phyloP scores from a whole-genome alignment of 2,113 vertebrate species.

The Scortum barcoo region DNA sequence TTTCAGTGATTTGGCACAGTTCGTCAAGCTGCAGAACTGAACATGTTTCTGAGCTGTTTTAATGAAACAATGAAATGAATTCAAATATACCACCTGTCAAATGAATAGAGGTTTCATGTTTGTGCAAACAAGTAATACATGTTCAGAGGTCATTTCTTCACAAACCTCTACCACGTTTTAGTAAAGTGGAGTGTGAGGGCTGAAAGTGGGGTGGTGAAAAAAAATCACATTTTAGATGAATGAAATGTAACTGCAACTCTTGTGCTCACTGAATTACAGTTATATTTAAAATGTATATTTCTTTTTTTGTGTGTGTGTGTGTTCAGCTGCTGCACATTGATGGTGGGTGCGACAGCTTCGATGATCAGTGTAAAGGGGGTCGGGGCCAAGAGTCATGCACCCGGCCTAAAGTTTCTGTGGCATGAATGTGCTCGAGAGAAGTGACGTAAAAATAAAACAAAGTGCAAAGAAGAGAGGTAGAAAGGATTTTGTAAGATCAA shows the following conservation, averaged over 20 bases:
- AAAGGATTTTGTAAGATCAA: slow-evolving; percentile 42
- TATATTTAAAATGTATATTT: background rate
- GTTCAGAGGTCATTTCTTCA: background rate
- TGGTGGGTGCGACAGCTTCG: slow-evolving; percentile 8
- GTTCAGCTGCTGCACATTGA: slow-evolving; percentile 31
- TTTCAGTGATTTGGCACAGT: slow-evolving; percentile 56
- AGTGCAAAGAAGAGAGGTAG: slow-evolving; percentile 73
- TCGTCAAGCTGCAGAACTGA: slow-evolving; percentile 22
- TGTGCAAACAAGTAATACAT: slow-evolving; percentile 21
- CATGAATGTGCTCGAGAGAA: background rate
- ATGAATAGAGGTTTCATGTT: background rate
- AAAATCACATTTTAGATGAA: background rate
- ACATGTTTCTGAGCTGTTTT: slow-evolving; percentile 23
- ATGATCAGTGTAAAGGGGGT: background rate
- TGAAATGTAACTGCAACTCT: background rate
- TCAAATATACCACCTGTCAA: background rate
- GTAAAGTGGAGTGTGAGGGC: background rate
- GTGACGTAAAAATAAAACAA: slow-evolving; percentile 33
- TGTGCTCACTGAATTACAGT: background rate
- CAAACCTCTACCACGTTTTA: background rate
- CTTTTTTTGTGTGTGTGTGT: slow-evolving; percentile 23
- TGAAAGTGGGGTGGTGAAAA: background rate
- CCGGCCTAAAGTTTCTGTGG: background rate
- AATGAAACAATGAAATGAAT: slow-evolving; percentile 4
- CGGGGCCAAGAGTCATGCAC: background rate